Base-by-base conservation (phyloP, 2,113 vertebrate genomes). In the Collichthys lucidus region DNA sequence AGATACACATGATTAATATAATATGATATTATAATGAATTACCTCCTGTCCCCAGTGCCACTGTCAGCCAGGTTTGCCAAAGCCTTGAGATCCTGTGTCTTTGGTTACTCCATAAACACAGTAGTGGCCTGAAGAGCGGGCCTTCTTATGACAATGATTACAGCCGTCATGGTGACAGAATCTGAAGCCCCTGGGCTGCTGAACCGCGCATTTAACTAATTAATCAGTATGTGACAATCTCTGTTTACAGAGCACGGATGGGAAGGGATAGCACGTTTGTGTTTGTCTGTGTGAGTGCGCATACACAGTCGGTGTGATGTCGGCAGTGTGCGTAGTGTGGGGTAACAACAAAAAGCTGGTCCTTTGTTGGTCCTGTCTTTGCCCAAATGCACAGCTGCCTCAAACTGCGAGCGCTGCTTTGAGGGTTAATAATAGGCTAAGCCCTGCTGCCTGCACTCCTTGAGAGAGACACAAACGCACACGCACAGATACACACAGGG, bases 401-500 rank as follows among this genome's bases (percentile, higher is more conserved):
- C 87, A 89, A 86, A 90, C 86, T 82, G 79, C 72, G 74, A 88
- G 91, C 77, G 81, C 74, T 66, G 71, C 50, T 67, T 83, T 93
- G 86, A 91, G 75, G 86, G 88, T 95, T 96, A 96, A 95, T 94
- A 95, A 94, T 92, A 96, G 90, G 88, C 89, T 69, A 80, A 77
- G 82, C 86, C 90, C 83, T 91, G 91, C 90, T 89, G 83, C 86
- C 88, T 76, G 60, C 59, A 16, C 75, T 82, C 29, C 67, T 59
- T 40, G 69, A 55, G 49, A 40, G 67, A 77, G 80, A 75, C 60
- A 67, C 35, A 70, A 14, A 77, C 46, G 46, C 50, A 57, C 59
- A 49, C 74, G 42, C 74, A 64, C 14, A 71, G 2, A 60, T 26
- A 78, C 66, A 83, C 62, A 62, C 77, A 77, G 4, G 26, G 74